Evolutionary conservation across 1,140 invertebrate genomes (phyloP).

Genomic region (Brachionus paranguensis): DNA sequence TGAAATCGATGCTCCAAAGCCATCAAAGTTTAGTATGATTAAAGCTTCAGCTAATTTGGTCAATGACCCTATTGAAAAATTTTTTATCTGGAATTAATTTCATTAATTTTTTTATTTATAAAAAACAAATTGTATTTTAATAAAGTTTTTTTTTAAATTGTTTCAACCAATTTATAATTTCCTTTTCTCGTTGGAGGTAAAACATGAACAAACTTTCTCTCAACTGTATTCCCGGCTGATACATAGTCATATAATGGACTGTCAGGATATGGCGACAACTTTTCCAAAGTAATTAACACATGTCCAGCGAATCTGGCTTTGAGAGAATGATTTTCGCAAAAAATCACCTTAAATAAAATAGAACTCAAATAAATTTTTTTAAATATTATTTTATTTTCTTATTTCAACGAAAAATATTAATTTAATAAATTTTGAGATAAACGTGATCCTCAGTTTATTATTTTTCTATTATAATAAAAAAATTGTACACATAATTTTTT

Average conservation of each 20-base stretch:
- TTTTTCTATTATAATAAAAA: too few species aligned
- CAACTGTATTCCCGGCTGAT: not conserved
- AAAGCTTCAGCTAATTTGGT: not conserved
- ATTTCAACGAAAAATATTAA: not conserved
- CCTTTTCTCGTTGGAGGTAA: constrained; percentile 21
- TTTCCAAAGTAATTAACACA: constrained; percentile 36
- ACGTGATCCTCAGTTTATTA: too few species aligned
- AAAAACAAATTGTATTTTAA: not conserved
- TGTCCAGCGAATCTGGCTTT: constrained; percentile 39
- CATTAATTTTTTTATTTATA: not conserved
- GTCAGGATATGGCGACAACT: constrained; percentile 32
- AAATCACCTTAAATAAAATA: not conserved
- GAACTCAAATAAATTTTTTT: too few species aligned
- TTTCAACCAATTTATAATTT: constrained; percentile 28
- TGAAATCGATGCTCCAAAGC: not conserved
- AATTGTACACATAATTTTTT: too few species aligned
- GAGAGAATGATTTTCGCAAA: constrained; percentile 34
- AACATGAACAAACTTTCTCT: constrained; percentile 40
- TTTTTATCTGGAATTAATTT: constrained; percentile 13
- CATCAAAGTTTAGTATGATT: not conserved
- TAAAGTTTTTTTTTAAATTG: not conserved
- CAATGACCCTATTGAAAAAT: constrained; percentile 11
- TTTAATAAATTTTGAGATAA: not conserved
- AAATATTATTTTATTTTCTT: too few species aligned
- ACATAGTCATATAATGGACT: constrained; percentile 33